Evolutionary conservation across 2,797 vertebrate species (phyloP), one percentile per base, ranked within the genome.

Genomic region (Todus mexicanus): DNA sequence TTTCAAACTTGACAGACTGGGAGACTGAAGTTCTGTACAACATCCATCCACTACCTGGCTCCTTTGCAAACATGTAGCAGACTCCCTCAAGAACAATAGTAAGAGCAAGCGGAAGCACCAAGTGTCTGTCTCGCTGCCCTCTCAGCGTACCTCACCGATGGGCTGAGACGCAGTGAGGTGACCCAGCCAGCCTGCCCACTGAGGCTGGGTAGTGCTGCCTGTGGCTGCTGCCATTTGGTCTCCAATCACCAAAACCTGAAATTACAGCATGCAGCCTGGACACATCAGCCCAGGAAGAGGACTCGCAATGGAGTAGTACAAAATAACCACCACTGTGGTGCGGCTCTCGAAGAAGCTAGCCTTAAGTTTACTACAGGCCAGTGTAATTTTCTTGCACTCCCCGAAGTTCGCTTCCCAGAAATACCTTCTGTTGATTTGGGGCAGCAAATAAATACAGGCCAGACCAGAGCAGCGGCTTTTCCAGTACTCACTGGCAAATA

Each of bases 1-100:
- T 96, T 96, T 94, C 81, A 48, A 56, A 77, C 96, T 87, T 70
- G 94, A 95, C 92, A 96, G 94, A 96, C 92, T 92, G 90, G 87
- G 89, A 95, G 95, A 93, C 92, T 95, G 89, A 94, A 92, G 92
- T 94, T 94, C 93, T 94, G 79, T 61, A n/a, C 40, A 56, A 64
- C 74, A 76, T 68, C 45, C 73, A 76, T 87, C 65, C 70, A n/a
- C 84, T 91, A 91, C 93, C 92, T 95, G 84, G 87, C 91, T 93
- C 71, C 77, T 86, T 78, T 16, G 76, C 94, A 94, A 94, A 83
- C 15, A 0, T 65, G 76, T 14, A 71, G 50, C 64, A 57, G 81
- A 81, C 48, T 82, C 77, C 61, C 43, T 54, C 59, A 56, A 40
- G 53, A 88, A 25, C 38, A 54, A 12, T 1, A 73, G 53, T 37